phyloP scores from a whole-genome alignment of 2,113 vertebrate species.

The Pluvianellus socialis region DNA sequence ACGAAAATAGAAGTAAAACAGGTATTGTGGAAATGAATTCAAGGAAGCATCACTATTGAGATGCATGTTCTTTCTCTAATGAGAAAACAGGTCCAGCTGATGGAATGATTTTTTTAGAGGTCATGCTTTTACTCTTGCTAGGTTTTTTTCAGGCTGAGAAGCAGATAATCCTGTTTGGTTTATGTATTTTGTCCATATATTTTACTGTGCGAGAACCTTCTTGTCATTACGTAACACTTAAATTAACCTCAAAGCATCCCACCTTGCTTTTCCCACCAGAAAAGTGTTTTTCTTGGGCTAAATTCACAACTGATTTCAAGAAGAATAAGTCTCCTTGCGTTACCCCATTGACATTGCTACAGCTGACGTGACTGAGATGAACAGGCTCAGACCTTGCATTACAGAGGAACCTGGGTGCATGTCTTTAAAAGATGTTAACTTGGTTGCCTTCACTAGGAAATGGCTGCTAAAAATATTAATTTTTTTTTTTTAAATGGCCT shows the following conservation, averaged over 20 bases:
- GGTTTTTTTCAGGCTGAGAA: background rate
- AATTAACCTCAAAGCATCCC: background rate
- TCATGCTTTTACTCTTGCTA: background rate
- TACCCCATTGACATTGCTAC: background rate
- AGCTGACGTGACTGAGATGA: background rate
- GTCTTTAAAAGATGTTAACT: background rate
- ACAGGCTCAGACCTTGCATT: background rate
- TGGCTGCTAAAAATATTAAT: background rate
- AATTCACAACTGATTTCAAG: background rate
- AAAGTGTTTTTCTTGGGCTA: background rate
- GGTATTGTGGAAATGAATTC: background rate
- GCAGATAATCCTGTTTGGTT: background rate
- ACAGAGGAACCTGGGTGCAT: background rate
- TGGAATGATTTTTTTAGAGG: background rate
- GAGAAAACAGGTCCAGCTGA: background rate
- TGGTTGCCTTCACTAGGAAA: background rate
- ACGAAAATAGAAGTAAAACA: background rate
- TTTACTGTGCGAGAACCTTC: background rate
- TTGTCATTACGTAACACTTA: background rate
- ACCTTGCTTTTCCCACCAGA: background rate
- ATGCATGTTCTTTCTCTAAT: background rate
- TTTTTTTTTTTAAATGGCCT: background rate
- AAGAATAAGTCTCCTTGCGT: rapidly evolving
- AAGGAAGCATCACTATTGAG: background rate
- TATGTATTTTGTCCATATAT: background rate